Conservation (phyloP, 2,113 vertebrate species). For the Cyanoramphus novaezelandiae region DNA sequence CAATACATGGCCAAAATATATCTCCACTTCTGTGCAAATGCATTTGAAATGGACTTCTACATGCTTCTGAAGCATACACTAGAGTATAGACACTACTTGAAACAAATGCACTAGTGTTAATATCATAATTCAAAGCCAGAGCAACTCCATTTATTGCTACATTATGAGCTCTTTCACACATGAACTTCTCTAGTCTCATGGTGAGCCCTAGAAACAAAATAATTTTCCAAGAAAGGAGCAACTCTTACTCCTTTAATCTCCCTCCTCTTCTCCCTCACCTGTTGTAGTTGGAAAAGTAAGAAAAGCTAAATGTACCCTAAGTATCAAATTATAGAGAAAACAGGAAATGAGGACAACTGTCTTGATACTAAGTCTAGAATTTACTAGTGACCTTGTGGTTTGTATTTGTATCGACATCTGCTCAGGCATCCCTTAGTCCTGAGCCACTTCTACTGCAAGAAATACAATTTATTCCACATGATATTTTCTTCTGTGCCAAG, state of each 20-base stretch:
- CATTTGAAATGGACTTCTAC: background rate
- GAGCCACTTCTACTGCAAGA: background rate
- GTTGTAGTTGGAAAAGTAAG: background rate
- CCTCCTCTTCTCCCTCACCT: background rate
- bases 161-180: fast-evolving
- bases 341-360: background rate
- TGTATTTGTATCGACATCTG: background rate
- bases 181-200: background rate
- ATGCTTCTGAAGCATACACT: background rate
- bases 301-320: background rate
- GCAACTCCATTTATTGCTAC: background rate
- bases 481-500: background rate
- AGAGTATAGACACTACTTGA: background rate
- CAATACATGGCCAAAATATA: fast-evolving
- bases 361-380: background rate
- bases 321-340: fast-evolving
- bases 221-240: background rate
- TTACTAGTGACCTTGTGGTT: background rate
- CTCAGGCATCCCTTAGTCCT: background rate
- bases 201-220: background rate
- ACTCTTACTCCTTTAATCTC: background rate
- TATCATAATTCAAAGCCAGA: background rate
- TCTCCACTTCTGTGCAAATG: background rate
- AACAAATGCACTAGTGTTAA: background rate
- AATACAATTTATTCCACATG: background rate